phyloP scores from a whole-genome alignment of 2,113 vertebrate genomes.

The Plecturocebus donacophilus region DNA sequence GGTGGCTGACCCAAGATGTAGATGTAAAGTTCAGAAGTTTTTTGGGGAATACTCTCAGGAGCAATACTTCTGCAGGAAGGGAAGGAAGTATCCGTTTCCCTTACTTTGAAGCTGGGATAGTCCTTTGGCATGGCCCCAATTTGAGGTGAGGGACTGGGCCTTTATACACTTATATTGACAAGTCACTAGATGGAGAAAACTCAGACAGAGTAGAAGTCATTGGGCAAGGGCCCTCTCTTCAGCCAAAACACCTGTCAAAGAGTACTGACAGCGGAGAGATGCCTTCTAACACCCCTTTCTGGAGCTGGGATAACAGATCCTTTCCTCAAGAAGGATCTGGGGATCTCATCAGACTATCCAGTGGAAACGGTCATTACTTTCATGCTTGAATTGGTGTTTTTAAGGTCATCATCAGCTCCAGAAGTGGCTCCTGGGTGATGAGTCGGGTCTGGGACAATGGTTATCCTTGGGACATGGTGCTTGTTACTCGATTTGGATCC shows the following conservation, averaged over 20 bases:
- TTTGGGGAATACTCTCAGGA: neutral
- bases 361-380: neutral
- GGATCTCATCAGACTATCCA: neutral
- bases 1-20: neutral
- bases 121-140: neutral
- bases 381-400: neutral
- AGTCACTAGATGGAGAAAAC: neutral
- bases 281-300: neutral
- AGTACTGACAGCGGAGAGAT: neutral
- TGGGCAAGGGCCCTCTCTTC: neutral
- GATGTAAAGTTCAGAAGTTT: neutral
- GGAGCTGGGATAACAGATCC: neutral
- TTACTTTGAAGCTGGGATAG: neutral
- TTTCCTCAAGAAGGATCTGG: too few species aligned
- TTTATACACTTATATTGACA: neutral
- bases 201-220: neutral
- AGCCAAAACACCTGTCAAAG: neutral
- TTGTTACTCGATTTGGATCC: constrained; percentile 78
- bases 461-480: constrained; percentile 88
- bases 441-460: constrained; percentile 85
- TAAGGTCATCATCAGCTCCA: constrained; percentile 91
- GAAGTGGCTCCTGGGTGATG: constrained; percentile 90
- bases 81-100: neutral
- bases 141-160: neutral
- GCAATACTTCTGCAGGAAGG: neutral